phyloP scores from a whole-genome alignment of 2,888 invertebrate genomes.

The Metellina segmentata region DNA sequence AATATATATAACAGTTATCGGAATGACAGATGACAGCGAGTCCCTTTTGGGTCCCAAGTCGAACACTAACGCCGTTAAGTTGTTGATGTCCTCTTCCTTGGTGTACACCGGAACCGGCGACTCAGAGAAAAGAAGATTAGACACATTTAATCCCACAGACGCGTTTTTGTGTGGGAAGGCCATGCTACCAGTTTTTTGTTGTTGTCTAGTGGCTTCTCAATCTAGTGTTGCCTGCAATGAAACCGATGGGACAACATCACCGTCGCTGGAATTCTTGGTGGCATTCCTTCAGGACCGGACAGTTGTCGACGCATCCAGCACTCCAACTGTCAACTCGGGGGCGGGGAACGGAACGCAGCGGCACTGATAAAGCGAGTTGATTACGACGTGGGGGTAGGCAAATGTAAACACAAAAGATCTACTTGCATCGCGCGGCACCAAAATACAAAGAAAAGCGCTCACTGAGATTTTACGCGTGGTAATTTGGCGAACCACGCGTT shows the following conservation, averaged over 20 bases:
- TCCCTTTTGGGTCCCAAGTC: conserved; percentile 75
- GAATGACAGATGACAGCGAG: conserved; percentile 77
- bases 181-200: conserved; percentile 8
- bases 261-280: neutral
- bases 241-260: neutral
- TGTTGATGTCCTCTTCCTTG: conserved; percentile 8
- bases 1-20: conserved; percentile 86
- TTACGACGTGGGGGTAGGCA: neutral
- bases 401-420: conserved; percentile 24
- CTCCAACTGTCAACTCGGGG: neutral
- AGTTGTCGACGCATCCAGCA: too few relatives aligned
- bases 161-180: conserved; percentile 15
- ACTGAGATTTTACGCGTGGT: conserved; percentile 40
- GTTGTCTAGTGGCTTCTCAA: neutral
- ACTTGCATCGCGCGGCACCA: neutral
- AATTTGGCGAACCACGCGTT: conserved; percentile 58
- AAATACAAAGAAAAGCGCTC: neutral
- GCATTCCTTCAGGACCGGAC: too few relatives aligned
- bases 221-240: neutral
- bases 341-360: neutral
- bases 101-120: neutral
- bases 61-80: conserved; percentile 36
- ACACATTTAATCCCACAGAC: conserved; percentile 34
- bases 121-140: neutral
- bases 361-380: neutral